phyloP scores from a whole-genome alignment of 2,797 vertebrate genomes.

The Gallinago solitaria region DNA sequence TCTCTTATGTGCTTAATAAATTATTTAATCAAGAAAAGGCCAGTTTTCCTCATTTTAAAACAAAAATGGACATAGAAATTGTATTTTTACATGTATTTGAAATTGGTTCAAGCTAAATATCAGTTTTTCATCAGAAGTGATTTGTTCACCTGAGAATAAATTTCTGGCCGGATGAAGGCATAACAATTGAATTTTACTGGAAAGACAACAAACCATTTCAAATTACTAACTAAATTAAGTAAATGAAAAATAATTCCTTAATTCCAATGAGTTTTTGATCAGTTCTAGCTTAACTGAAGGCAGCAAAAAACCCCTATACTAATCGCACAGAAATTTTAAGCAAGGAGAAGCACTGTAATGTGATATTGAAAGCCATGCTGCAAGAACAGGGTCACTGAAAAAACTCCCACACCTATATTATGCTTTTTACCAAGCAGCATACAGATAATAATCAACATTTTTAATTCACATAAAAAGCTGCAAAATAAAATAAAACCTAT shows the following conservation, averaged over 20 bases:
- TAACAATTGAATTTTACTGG: background rate
- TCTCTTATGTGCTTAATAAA: background rate
- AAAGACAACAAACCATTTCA: background rate
- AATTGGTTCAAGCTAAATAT: background rate
- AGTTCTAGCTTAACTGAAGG: background rate
- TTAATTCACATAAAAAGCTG: background rate
- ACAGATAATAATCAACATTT: background rate
- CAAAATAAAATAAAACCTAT: background rate
- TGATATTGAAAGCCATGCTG: background rate
- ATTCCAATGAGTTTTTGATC: background rate
- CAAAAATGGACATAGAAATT: background rate
- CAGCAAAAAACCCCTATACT: fast-evolving
- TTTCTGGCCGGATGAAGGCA: background rate
- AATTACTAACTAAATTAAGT: background rate
- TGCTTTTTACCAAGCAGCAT: background rate
- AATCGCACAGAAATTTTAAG: background rate
- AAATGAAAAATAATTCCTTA: background rate
- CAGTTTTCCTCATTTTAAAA: background rate
- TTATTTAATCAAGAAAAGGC: background rate
- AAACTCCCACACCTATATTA: too few relatives aligned
- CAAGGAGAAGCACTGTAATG: background rate
- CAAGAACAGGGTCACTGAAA: background rate
- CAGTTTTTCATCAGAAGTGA: background rate
- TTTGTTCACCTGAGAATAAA: background rate
- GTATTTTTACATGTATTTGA: background rate